Evolutionary conservation across 2,113 vertebrate species (phyloP).

Genomic region (Verasper variegatus): DNA sequence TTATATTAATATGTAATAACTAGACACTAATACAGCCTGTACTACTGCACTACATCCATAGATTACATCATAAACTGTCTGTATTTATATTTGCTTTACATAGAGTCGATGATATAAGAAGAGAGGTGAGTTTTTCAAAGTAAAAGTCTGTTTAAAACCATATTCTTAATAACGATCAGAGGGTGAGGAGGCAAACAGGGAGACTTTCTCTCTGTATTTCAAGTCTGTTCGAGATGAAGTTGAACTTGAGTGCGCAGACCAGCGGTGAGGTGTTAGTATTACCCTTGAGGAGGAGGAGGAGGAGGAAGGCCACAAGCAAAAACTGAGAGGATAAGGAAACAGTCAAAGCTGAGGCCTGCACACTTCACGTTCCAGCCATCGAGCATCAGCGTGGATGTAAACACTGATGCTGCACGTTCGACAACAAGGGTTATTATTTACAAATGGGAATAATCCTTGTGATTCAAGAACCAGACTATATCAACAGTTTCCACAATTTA

Average conservation of each 20-base stretch:
- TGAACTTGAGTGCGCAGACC: constrained; percentile 57
- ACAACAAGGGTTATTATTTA: neutral
- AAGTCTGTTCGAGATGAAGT: constrained; percentile 11
- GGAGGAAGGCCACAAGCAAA: constrained; percentile 52
- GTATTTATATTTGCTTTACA: neutral
- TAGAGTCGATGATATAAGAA: no score
- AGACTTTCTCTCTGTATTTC: neutral
- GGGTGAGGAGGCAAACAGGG: neutral
- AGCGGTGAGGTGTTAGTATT: constrained; percentile 53
- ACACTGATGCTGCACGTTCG: constrained; percentile 1
- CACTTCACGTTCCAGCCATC: neutral
- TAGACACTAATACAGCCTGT: no score
- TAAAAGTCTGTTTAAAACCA: neutral
- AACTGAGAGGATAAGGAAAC: constrained; percentile 34
- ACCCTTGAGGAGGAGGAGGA: constrained; percentile 21
- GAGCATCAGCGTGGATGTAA: neutral
- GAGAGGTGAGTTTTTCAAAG: neutral
- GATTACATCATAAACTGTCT: neutral
- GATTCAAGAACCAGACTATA: constrained; percentile 3
- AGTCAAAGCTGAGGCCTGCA: constrained; percentile 44
- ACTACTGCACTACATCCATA: neutral
- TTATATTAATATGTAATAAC: neutral
- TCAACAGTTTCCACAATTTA: constrained; percentile 19
- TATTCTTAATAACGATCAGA: neutral
- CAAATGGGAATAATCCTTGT: neutral